Evolutionary conservation across 2,113 vertebrate genomes (phyloP), one percentile per base, ranked within the genome.

Genomic region (Barnardius zonarius): DNA sequence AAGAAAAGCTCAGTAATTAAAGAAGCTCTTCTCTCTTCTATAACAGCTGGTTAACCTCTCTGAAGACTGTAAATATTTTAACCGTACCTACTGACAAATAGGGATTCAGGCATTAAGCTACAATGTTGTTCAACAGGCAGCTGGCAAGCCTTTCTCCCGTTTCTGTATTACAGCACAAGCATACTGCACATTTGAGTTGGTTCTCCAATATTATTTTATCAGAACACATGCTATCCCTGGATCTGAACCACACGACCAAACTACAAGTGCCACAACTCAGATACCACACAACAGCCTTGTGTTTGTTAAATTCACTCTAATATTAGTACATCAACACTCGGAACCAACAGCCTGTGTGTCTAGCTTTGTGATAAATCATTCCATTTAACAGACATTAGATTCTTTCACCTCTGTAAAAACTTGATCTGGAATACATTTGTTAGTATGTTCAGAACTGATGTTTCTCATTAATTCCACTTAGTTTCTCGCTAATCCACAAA

Each of bases 11-110:
- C 74, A 37, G 52, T 76, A 95, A 96, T 72, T 79, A 82, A 92
- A 90, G 49, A 39, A 81, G 76, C 39, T 78, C 27, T 77, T 78
- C 49, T 69, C 35, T 73, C 24, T 64, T 59, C n/a, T 39, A 15
- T 46, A 35, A 61, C 61, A 96, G 54, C 63, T 91, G 37, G 86
- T 96, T 67, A 91, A 87, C 79, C 76, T 90, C 94, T 75, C 83
- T 63, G 28, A 92, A 78, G 55, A 28, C 41, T 81, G 74, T 95
- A 90, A 97, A 96, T 94, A 92, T 96, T 97, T 96, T 76, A 96
- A 61, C 64, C 86, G 77, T 46, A 48, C 86, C 92, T 92, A 55
- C 6, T 88, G 80, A 78, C 62, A 94, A 62, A 57, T 41, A 86
- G 82, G 66, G 69, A 81, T 84, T 81, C 80, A 41, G 62, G 57